Evolutionary conservation across 1,140 invertebrate species (phyloP).

Genomic region (Glomeris maerens): DNA sequence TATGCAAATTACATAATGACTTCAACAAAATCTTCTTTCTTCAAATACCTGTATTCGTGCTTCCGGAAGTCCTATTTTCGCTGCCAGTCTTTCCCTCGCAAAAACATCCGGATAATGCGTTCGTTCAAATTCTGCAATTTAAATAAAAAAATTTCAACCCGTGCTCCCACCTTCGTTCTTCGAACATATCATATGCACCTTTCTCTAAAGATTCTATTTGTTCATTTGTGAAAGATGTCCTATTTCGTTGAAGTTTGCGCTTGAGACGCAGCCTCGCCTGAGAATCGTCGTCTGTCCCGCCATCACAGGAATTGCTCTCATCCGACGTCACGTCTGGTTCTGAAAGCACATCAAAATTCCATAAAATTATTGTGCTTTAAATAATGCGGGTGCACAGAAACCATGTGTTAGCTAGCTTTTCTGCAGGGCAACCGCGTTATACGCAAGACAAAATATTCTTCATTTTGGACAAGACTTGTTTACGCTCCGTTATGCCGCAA

Average conservation of each 20-base stretch:
- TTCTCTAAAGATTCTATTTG: constrained; percentile 98
- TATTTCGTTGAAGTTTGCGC: constrained; percentile 91
- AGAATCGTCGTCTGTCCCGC: constrained; percentile 52
- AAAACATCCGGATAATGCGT: constrained; percentile 99
- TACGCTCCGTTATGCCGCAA: too few species aligned
- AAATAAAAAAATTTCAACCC: constrained; percentile 1
- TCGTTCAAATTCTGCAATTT: constrained; percentile 72
- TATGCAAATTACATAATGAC: too few species aligned
- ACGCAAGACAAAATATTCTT: too few species aligned
- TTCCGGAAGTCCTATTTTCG: constrained; percentile 97
- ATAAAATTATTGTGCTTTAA: too few species aligned
- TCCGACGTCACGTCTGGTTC: constrained; percentile 34
- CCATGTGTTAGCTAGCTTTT: too few species aligned
- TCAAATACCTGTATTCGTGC: constrained; percentile 85
- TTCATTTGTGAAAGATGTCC: constrained; percentile 97
- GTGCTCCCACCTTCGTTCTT: not conserved
- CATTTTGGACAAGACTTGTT: too few species aligned
- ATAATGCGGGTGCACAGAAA: too few species aligned
- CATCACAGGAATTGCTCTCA: constrained; percentile 51
- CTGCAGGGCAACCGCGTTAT: too few species aligned
- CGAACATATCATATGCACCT: constrained; percentile 44
- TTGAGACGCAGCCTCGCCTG: constrained; percentile 77
- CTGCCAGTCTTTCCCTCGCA: constrained; percentile 88
- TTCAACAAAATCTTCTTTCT: not conserved
- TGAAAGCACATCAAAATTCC: too few species aligned